phyloP scores from a whole-genome alignment of 92 coral and sea anemone genomes.

The Anthopleura xanthogrammica region DNA sequence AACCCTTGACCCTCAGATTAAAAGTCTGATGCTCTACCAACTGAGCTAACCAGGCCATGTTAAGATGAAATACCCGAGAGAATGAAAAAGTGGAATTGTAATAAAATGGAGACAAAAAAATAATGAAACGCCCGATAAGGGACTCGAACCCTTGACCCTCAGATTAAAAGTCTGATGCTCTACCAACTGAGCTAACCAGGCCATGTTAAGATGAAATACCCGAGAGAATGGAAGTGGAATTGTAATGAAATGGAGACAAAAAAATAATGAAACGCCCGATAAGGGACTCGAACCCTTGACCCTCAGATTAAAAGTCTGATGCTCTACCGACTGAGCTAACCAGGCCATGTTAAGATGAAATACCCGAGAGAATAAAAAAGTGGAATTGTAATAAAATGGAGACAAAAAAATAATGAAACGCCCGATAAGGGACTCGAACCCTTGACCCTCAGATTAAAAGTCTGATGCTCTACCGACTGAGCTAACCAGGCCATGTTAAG shows the following conservation, averaged over 20 bases:
- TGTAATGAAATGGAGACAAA: too few relatives aligned
- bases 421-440: slow-evolving; percentile 95
- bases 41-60: slow-evolving; percentile 98
- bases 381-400: too few relatives aligned
- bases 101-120: too few relatives aligned
- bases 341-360: slow-evolving; percentile 33
- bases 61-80: background rate
- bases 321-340: slow-evolving; percentile 98
- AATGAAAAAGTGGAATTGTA: too few relatives aligned
- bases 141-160: too few relatives aligned
- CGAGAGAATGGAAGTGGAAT: too few relatives aligned
- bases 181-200: too few relatives aligned
- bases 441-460: slow-evolving; percentile 95
- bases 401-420: too few relatives aligned
- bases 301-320: slow-evolving; percentile 98
- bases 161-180: too few relatives aligned
- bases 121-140: too few relatives aligned
- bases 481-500: slow-evolving; percentile 66
- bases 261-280: too few relatives aligned
- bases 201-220: too few relatives aligned
- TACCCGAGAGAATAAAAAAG: background rate
- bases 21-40: slow-evolving; percentile 99
- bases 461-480: slow-evolving; percentile 98
- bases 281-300: slow-evolving; percentile 91
- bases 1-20: slow-evolving; percentile 98